These are phyloP conservation scores for Tetragonula clypearis DNA, from an alignment of 1,140 invertebrate genomes.

Conservation along the genomic window DNA sequence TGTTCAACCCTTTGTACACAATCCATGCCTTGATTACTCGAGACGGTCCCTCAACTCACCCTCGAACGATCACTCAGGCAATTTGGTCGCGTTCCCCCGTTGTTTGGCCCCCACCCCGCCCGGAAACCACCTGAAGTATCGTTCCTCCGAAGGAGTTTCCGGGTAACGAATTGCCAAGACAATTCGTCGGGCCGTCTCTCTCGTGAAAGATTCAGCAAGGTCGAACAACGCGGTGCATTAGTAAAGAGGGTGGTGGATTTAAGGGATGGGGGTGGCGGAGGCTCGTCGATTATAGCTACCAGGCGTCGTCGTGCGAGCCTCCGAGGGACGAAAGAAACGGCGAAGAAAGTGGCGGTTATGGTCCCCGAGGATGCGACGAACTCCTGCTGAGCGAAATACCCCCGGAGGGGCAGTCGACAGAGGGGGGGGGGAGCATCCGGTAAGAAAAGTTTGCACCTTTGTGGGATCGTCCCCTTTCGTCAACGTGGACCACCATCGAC, in stretches of 20 bases:
- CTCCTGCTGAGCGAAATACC: constrained; percentile 54
- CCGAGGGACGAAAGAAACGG: background rate
- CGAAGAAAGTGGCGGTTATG: constrained; percentile 10
- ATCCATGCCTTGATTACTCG: too few relatives aligned
- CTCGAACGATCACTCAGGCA: too few relatives aligned
- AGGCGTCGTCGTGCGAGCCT: background rate
- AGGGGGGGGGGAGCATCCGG: constrained; percentile 17
- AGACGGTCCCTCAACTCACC: too few relatives aligned
- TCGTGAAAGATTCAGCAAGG: constrained; percentile 5
- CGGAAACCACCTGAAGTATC: background rate
- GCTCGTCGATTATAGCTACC: background rate
- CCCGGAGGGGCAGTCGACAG: background rate
- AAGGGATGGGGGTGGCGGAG: background rate
- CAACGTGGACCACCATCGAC: background rate
- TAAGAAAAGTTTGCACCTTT: background rate
- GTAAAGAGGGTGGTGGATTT: background rate
- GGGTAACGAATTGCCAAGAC: background rate
- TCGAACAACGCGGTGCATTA: constrained; percentile 10
- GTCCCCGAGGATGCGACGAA: background rate
- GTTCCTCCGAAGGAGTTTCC: background rate
- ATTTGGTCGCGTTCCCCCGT: background rate
- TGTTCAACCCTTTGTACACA: too few relatives aligned
- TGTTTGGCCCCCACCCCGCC: background rate
- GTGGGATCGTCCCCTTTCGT: constrained; percentile 21
- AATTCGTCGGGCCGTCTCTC: background rate